Evolutionary conservation across 1,140 invertebrate species (phyloP).

Genomic region (Anastatus disparis): DNA sequence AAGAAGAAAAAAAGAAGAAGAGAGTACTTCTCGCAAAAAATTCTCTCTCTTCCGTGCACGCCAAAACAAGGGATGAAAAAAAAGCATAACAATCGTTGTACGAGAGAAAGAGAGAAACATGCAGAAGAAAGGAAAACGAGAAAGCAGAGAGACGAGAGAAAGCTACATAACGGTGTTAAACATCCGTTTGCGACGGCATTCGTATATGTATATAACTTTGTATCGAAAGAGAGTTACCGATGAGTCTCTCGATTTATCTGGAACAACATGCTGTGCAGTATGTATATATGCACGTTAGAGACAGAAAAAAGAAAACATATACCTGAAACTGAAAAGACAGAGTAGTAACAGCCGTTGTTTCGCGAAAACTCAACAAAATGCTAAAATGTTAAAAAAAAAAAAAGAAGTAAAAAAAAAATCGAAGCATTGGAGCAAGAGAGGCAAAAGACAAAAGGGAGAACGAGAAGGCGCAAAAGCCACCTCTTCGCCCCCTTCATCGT

Average conservation of each 20-base stretch:
- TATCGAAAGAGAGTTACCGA: not conserved
- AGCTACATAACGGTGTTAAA: not conserved
- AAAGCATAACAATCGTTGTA: no score
- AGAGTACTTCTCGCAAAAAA: not conserved
- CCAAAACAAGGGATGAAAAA: no score
- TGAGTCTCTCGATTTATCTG: slow-evolving; percentile 21
- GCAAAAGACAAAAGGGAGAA: not conserved
- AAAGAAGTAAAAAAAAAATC: not conserved
- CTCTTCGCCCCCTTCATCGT: no score
- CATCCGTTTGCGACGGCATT: not conserved
- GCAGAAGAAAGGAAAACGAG: slow-evolving; percentile 23
- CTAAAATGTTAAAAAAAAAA: slow-evolving; percentile 55
- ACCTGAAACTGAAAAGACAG: not conserved
- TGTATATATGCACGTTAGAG: not conserved
- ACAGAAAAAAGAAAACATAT: not conserved
- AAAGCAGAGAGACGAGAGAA: not conserved
- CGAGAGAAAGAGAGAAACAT: no score
- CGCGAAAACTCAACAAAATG: slow-evolving; percentile 48
- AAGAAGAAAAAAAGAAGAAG: not conserved
- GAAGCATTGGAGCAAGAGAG: no score
- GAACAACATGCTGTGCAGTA: not conserved
- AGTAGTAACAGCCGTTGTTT: slow-evolving; percentile 56
- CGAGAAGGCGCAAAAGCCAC: slow-evolving; percentile 37
- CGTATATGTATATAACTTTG: not conserved
- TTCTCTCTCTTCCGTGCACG: not conserved